Conservation (phyloP, 2,797 vertebrate genomes). For the Neosilurus mollespiculum region DNA sequence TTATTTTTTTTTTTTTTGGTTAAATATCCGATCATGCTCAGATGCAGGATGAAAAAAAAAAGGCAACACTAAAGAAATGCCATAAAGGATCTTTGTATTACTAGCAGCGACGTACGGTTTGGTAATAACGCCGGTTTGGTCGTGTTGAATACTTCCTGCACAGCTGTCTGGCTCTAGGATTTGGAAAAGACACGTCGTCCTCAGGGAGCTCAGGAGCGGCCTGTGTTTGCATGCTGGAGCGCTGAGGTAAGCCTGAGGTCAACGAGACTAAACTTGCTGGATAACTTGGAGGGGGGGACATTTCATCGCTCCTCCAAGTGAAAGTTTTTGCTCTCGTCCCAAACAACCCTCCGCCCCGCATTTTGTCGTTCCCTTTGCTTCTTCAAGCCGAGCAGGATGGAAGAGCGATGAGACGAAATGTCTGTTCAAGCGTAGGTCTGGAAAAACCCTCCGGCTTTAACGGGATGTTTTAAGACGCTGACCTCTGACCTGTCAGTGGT, state of each 20-base stretch:
- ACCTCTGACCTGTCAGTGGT: conserved; percentile 24
- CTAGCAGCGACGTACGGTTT: too few relatives aligned
- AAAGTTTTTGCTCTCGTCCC: not conserved
- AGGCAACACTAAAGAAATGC: not conserved
- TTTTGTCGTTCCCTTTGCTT: too few relatives aligned
- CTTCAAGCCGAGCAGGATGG: not conserved
- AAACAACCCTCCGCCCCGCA: too few relatives aligned
- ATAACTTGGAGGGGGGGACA: not conserved
- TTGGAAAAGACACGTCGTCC: conserved; percentile 24
- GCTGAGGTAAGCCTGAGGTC: conserved; percentile 30
- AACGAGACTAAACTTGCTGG: not conserved
- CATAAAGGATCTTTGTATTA: not conserved
- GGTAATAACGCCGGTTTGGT: not conserved
- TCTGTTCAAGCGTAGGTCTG: not conserved
- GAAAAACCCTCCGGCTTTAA: conserved; percentile 26
- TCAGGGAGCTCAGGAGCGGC: conserved; percentile 7
- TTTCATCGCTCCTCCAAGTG: conserved; percentile 4
- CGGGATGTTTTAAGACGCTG: conserved; percentile 18
- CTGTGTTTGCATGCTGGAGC: conserved; percentile 34
- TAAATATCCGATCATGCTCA: not conserved
- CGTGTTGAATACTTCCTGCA: conserved; percentile 4
- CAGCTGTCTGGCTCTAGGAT: conserved; percentile 22
- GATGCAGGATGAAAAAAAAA: not conserved
- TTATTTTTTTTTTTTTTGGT: not conserved
- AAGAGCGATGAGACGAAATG: not conserved